Base-by-base conservation (phyloP, 2,113 vertebrate genomes). In the Zosterops pallidus region DNA sequence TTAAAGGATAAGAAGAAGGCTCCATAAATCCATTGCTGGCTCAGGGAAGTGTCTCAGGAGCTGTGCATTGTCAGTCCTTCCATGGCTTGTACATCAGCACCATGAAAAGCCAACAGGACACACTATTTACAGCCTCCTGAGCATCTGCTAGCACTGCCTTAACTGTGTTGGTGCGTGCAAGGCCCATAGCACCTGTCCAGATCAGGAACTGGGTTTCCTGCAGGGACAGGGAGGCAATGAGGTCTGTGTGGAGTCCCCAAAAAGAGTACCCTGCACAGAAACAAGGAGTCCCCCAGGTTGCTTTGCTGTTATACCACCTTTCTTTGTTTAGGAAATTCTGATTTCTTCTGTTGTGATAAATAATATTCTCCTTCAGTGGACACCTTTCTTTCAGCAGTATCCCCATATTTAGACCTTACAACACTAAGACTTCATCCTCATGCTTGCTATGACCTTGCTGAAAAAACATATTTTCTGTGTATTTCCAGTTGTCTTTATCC, bases 11-110 rank as follows among this genome's bases (percentile, higher is more conserved):
- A 39, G 77, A 49, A 69, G 42, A 41, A 57, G 15, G 10, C 5
- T 69, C 16, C 1, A 0, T 23, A 33, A 78, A 87, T 46, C 39
- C 0, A 0, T 64, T 64, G 8, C 26, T 53, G 6, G 31, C 33
- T 59, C 24, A 9, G 41, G 37, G 22, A 46, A 15, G 9, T 7
- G 20, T 50, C 28, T 59, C 39, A 60, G 28, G 21, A 65, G 12
- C 12, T n/a, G 39, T 2, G 8, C 4, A 7, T 17, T 25, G 56
- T 39, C 1, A 0, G 12, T 56, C 12, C 11, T 37, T 2, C 17
- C 44, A 8, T 0, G 2, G n/a, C 24, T 37, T 0, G 0, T 42
- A 69, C 0, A 0, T 29, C 39, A 91, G 26, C 13, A 11, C 26
- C 0, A 1, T 16, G 20, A 44, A 82, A 75, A 90, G n/a, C 10